A percentile compares a stretch with the other conserved stretches of the same genome.
phyloP scores from a whole-genome alignment of 2,888 invertebrate genomes.

The Helleia helle region DNA sequence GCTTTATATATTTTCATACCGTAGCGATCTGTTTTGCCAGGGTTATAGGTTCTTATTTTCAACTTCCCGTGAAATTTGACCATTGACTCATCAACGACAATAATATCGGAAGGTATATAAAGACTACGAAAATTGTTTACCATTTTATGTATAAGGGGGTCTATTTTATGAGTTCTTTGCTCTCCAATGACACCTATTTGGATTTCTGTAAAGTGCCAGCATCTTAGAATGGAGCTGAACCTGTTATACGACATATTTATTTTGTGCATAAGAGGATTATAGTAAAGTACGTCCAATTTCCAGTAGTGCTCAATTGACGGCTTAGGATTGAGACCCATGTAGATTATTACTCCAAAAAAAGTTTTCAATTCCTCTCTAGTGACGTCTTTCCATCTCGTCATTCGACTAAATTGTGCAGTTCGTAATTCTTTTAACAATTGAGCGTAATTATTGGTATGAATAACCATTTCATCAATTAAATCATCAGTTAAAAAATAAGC shows the following conservation, averaged over 20 bases:
- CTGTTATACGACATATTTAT: slow-evolving; percentile 18
- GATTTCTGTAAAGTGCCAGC: slow-evolving; percentile 13
- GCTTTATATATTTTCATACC: no score
- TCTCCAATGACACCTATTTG: slow-evolving; percentile 15
- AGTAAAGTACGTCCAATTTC: slow-evolving; percentile 15
- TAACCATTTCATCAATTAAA: slow-evolving; percentile 21
- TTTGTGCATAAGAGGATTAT: slow-evolving; percentile 17
- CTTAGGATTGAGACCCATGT: no score
- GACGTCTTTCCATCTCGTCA: slow-evolving; percentile 21
- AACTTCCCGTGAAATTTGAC: no score
- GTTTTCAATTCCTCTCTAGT: slow-evolving; percentile 15
- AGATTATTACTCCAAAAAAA: slow-evolving; percentile 16
- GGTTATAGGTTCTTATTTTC: no score
- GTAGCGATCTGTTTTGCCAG: no score
- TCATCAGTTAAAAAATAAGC: slow-evolving; percentile 16
- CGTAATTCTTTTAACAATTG: slow-evolving; percentile 15
- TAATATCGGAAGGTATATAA: no score
- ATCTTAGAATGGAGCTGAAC: slow-evolving; percentile 13
- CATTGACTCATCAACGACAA: no score
- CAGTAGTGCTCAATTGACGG: no score
- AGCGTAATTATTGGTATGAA: slow-evolving; percentile 18
- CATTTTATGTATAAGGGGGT: slow-evolving; percentile 13
- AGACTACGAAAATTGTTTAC: slow-evolving; percentile 16
- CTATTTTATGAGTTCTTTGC: slow-evolving; percentile 14
- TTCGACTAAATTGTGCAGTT: slow-evolving; percentile 17